Base-by-base conservation (phyloP, 1,140 invertebrate species). In the Chelonus insularis region DNA sequence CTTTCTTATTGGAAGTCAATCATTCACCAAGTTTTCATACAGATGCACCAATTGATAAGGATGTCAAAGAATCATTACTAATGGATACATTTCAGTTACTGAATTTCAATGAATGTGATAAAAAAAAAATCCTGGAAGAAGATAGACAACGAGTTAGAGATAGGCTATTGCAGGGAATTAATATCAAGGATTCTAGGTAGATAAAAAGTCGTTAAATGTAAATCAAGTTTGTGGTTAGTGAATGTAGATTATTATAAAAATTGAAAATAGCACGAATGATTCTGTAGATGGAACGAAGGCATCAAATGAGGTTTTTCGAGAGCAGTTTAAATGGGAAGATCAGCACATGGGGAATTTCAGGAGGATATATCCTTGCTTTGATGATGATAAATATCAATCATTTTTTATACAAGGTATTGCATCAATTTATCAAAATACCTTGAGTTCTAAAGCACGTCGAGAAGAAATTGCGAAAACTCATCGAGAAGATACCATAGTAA, bases 21-120 rank as follows among this genome's bases (percentile, higher is more conserved):
- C 93, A 95, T 72, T 95, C 93, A 4, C 94, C 94, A 2, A 95
- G 93, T 80, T n/a, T n/a, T n/a, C n/a, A n/a, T n/a, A n/a, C n/a
- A n/a, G n/a, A n/a, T n/a, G n/a, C n/a, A n/a, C n/a, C n/a, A n/a
- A n/a, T n/a, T n/a, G n/a, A n/a, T n/a, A n/a, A n/a, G n/a, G n/a
- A n/a, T n/a, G n/a, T n/a, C n/a, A n/a, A n/a, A n/a, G n/a, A n/a
- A n/a, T n/a, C n/a, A n/a, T n/a, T n/a, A n/a, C n/a, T n/a, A n/a
- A n/a, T n/a, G n/a, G n/a, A n/a, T n/a, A n/a, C n/a, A n/a, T n/a
- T n/a, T n/a, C n/a, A n/a, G n/a, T n/a, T n/a, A n/a, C n/a, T n/a
- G n/a, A n/a, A n/a, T n/a, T n/a, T n/a, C n/a, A n/a, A n/a, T n/a
- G n/a, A n/a, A n/a, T n/a, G n/a, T n/a, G n/a, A n/a, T n/a, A n/a